Conservation (phyloP, 2,797 vertebrate species). For the Eremophila alpestris region DNA sequence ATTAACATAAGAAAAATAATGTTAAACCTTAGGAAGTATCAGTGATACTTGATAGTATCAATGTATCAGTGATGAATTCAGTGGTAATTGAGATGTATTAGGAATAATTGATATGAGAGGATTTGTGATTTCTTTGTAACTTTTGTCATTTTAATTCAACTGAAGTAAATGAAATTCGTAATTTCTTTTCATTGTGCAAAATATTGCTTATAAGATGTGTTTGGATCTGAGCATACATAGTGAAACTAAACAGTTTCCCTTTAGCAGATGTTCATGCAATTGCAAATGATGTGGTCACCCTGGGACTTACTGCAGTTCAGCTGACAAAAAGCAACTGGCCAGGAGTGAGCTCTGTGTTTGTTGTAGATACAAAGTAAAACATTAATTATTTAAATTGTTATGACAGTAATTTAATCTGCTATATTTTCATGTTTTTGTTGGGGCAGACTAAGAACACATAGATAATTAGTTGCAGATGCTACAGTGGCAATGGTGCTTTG, state of each 20-base stretch:
- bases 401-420: not conserved
- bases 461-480: not conserved
- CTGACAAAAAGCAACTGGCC: not conserved
- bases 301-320: not conserved
- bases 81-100: not conserved
- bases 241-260: not conserved
- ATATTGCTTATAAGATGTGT: not conserved
- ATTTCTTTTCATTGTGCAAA: not conserved
- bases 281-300: not conserved
- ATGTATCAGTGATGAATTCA: not conserved
- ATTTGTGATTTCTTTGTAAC: not conserved
- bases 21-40: not conserved
- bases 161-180: not conserved
- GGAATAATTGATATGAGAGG: not conserved
- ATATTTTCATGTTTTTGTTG: not conserved
- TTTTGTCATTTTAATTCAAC: not conserved
- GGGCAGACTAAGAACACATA: not conserved
- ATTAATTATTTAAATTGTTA: not conserved
- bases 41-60: not conserved
- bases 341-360: not conserved
- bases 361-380: not conserved
- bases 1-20: not conserved
- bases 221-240: not conserved
- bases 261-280: not conserved
- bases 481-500: not conserved